Percentiles rank a stretch among this genome's conserved stretches.
Conservation (phyloP, 2,888 invertebrate genomes). For the Empis livida region DNA sequence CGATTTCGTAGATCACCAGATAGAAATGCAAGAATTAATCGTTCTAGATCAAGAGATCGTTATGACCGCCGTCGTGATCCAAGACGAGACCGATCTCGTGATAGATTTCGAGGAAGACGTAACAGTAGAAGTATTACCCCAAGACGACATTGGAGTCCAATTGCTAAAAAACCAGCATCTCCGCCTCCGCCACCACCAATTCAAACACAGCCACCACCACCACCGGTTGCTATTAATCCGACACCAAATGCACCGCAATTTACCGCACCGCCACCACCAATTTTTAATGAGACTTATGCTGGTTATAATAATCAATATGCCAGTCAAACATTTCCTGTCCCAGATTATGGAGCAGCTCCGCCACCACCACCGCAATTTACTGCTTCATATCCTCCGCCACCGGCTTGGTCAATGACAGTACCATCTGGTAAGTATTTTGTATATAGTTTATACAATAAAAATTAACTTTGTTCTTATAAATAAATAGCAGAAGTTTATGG, state of each 20-base stretch:
- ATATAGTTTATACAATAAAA: too few species aligned
- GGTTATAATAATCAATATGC: conserved; percentile 23
- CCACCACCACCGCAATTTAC: conserved; percentile 20
- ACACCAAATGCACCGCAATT: conserved; percentile 19
- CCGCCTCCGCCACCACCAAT: conserved; percentile 17
- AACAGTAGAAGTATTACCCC: conserved; percentile 24
- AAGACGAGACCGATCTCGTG: neutral
- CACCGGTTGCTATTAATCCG: conserved; percentile 7
- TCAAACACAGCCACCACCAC: conserved; percentile 12
- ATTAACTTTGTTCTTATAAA: too few species aligned
- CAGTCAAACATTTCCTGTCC: conserved; percentile 20
- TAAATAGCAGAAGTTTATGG: too few species aligned
- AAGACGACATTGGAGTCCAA: conserved; percentile 20
- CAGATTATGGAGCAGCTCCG: conserved; percentile 18
- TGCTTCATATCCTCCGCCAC: conserved; percentile 24
- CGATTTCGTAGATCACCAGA: conserved; percentile 11
- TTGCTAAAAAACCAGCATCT: conserved; percentile 11
- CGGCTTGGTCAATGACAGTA: conserved; percentile 7
- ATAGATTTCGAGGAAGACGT: conserved; percentile 12
- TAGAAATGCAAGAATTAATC: conserved; percentile 18
- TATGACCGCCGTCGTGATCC: neutral
- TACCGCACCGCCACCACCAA: conserved; percentile 20
- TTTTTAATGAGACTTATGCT: conserved; percentile 25
- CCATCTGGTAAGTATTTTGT: conserved; percentile 2
- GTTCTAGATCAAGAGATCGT: neutral